Evolutionary conservation across 37 sponge, comb jelly and placozoan genomes (phyloP).

Genomic region (Ephydatia muelleri): DNA sequence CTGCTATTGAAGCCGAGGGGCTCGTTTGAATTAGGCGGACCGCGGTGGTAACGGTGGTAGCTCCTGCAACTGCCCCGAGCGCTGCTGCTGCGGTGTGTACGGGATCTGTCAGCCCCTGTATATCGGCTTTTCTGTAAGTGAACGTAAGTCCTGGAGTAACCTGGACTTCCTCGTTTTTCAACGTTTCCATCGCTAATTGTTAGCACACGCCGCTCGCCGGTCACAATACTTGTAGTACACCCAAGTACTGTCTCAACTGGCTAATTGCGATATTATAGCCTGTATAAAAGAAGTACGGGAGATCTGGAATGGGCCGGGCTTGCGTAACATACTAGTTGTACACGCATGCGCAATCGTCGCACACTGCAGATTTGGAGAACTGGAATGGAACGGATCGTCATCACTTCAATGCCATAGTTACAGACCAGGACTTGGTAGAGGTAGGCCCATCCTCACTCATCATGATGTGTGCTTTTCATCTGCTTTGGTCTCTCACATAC

Average conservation of each 20-base stretch:
- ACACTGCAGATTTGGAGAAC: slow-evolving; percentile 60
- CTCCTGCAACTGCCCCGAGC: not conserved
- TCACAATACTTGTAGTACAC: not conserved
- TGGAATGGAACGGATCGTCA: slow-evolving; percentile 62
- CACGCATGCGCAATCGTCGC: slow-evolving; percentile 16
- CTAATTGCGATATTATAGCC: not conserved
- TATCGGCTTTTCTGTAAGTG: slow-evolving; percentile 40
- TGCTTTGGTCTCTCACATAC: not conserved
- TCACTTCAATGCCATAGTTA: slow-evolving; percentile 59
- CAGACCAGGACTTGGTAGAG: slow-evolving; percentile 64
- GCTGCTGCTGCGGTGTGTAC: slow-evolving; percentile 6
- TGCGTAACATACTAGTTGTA: not conserved
- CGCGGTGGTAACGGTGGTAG: not conserved
- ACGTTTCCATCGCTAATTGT: not conserved
- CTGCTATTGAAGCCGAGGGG: not conserved
- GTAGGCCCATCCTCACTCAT: slow-evolving; percentile 3
- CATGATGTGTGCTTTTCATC: too few relatives aligned
- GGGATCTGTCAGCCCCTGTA: slow-evolving; percentile 39
- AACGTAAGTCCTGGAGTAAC: slow-evolving; percentile 27
- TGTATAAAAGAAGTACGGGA: not conserved
- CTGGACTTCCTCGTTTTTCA: not conserved
- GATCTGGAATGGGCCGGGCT: not conserved
- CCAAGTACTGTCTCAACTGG: slow-evolving; percentile 1
- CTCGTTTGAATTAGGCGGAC: not conserved
- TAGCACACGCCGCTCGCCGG: not conserved